Conservation (phyloP, 2,113 vertebrate genomes). For the Sebastes fasciatus region DNA sequence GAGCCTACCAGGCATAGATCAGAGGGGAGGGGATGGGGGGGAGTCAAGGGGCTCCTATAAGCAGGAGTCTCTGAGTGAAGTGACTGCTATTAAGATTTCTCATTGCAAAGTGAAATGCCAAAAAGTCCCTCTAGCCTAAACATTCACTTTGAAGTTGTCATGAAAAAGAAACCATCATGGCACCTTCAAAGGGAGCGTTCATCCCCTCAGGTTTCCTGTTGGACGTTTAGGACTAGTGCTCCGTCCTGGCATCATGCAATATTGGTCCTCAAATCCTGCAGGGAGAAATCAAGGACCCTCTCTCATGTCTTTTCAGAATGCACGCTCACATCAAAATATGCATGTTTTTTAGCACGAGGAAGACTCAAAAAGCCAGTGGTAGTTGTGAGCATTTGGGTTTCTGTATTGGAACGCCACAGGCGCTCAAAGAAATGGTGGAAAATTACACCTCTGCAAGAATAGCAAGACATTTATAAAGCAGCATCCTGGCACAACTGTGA, state of each 20-base stretch:
- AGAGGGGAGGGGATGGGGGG: not conserved
- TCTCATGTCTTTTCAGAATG: slow-evolving; percentile 3
- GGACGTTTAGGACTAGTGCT: slow-evolving; percentile 37
- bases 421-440: slow-evolving; percentile 10
- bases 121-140: slow-evolving; percentile 53
- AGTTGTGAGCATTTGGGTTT: not conserved
- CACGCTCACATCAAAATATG: slow-evolving; percentile 6
- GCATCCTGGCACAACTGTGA: not conserved
- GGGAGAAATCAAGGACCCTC: slow-evolving; percentile 23
- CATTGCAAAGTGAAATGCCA: slow-evolving; percentile 39
- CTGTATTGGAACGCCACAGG: slow-evolving; percentile 1
- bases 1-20: not conserved
- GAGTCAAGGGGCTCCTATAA: not conserved
- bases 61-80: slow-evolving; percentile 12
- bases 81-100: slow-evolving; percentile 33
- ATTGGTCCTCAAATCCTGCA: slow-evolving; percentile 14
- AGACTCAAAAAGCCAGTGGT: not conserved
- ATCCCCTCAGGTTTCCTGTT: slow-evolving; percentile 46
- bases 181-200: slow-evolving; percentile 67
- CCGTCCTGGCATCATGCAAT: slow-evolving; percentile 20
- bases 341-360: not conserved
- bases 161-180: slow-evolving; percentile 49
- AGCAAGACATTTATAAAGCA: not conserved
- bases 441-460: slow-evolving; percentile 6
- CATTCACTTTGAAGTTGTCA: slow-evolving; percentile 72